Base-by-base conservation (phyloP, 2,888 invertebrate genomes). In the Ormyrus thymus region DNA sequence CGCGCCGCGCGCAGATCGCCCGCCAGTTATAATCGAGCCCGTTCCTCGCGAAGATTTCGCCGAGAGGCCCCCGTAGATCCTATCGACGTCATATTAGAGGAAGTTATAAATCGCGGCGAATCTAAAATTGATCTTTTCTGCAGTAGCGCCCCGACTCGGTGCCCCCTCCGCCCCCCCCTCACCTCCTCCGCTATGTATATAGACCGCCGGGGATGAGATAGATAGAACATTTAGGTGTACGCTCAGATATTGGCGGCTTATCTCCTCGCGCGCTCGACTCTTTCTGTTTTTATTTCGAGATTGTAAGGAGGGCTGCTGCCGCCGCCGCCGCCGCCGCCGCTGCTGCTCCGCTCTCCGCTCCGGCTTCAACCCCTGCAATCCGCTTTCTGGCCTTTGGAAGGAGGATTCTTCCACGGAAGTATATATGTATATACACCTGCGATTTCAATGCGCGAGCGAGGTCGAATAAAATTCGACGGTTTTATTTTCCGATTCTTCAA, bases 121-220 rank as follows among this genome's bases (percentile, higher is more conserved):
- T 90, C 90, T 89, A 89, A 89, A 90, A 90, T 90, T 90, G 89
- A 90, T 89, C 89, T 90, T 89, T 89, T 90, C 88, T 89, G 85
- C 85, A 85, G 84, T 82, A 83, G 85, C 80, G 61, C 51, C 9
- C 59, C 51, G 8, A 5, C 61, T 61, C 56, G 46, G 11, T 9
- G 50, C 59, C 64, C 65, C 69, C 65, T 76, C 66, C 72, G 78
- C 13, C 48, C 9, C 46, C 29, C 13, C 15, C 74, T 58, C 61
- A 61, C 68, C 61, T 46, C 6, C 70, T 48, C 7, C 13, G n/a
- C 64, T 59, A 13, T 59, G 13, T 59, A 50, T 59, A 11, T 66
- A 53, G 81, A 78, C 29, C 29, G 29, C 29, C 29, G 29, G 29
- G 59, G 55, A 15, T 50, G 8, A 43, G 58, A 62, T 62, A 62